A percentile compares a stretch with the other conserved stretches of the same genome.
phyloP scores from a whole-genome alignment of 1,140 invertebrate genomes.

The Aphidius gifuensis region DNA sequence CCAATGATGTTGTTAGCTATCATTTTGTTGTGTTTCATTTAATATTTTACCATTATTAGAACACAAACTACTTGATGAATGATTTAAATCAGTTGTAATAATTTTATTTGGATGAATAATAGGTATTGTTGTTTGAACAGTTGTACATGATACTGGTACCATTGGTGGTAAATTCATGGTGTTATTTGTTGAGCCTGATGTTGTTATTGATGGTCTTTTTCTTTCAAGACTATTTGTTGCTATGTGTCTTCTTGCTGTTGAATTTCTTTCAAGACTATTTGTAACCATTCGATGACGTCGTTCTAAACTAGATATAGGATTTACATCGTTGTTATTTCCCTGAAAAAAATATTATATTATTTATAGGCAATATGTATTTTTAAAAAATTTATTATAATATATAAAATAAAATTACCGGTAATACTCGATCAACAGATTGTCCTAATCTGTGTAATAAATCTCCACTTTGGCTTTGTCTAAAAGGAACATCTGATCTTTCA shows the following conservation, averaged over 20 bases:
- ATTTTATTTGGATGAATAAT: slow-evolving; percentile 47
- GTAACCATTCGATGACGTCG: slow-evolving; percentile 51
- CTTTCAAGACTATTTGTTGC: slow-evolving; percentile 51
- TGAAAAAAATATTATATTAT: too few species aligned
- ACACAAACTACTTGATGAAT: slow-evolving; percentile 33
- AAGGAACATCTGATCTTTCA: slow-evolving; percentile 43
- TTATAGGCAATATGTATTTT: too few species aligned
- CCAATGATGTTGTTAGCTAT: slow-evolving; percentile 49
- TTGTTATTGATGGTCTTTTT: slow-evolving; percentile 44
- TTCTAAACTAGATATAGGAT: slow-evolving; percentile 40
- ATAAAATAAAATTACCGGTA: slow-evolving; percentile 44
- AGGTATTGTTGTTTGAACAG: slow-evolving; percentile 47
- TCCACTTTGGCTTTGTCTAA: slow-evolving; percentile 52
- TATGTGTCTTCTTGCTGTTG: slow-evolving; percentile 45
- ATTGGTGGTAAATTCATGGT: slow-evolving; percentile 49
- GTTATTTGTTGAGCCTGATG: slow-evolving; percentile 34
- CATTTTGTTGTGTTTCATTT: slow-evolving; percentile 43
- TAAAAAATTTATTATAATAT: slow-evolving; percentile 5
- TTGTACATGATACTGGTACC: slow-evolving; percentile 48
- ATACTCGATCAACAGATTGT: slow-evolving; percentile 45
- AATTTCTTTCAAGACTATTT: slow-evolving; percentile 52
- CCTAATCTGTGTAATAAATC: slow-evolving; percentile 50
- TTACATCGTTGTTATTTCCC: neutral
- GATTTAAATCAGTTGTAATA: slow-evolving; percentile 39
- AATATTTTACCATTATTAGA: slow-evolving; percentile 37